Evolutionary conservation across 2,113 vertebrate species (phyloP).

Genomic region (Candoia aspera): DNA sequence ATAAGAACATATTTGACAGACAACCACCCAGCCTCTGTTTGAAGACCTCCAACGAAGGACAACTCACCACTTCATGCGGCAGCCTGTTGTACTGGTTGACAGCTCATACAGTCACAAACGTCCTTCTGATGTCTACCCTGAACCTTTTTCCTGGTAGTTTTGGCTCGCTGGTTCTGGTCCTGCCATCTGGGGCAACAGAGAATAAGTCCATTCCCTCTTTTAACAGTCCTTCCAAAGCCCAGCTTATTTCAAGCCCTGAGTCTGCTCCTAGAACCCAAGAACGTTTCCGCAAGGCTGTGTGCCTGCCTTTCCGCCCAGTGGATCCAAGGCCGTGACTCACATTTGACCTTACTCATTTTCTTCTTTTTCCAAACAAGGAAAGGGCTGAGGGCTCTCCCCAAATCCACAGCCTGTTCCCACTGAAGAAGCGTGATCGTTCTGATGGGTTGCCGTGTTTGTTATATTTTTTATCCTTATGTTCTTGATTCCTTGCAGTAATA

Average conservation of each 20-base stretch:
- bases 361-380: background rate
- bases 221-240: background rate
- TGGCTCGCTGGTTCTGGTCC: background rate
- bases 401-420: background rate
- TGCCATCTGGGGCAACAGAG: background rate
- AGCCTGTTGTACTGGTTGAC: background rate
- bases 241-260: background rate
- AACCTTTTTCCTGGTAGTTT: background rate
- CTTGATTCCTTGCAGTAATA: no score
- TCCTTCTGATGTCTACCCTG: background rate
- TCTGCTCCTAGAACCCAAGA: background rate
- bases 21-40: background rate
- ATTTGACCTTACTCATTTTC: background rate
- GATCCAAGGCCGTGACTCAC: background rate
- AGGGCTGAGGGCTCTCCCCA: background rate
- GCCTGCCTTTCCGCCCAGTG: background rate
- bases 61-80: background rate
- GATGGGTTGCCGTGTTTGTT: background rate
- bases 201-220: background rate
- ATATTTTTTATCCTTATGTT: background rate
- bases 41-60: background rate
- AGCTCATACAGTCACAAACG: background rate
- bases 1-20: background rate
- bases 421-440: background rate
- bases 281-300: background rate